Conservation (phyloP, 2,113 vertebrate species). For the Barbus barbus region DNA sequence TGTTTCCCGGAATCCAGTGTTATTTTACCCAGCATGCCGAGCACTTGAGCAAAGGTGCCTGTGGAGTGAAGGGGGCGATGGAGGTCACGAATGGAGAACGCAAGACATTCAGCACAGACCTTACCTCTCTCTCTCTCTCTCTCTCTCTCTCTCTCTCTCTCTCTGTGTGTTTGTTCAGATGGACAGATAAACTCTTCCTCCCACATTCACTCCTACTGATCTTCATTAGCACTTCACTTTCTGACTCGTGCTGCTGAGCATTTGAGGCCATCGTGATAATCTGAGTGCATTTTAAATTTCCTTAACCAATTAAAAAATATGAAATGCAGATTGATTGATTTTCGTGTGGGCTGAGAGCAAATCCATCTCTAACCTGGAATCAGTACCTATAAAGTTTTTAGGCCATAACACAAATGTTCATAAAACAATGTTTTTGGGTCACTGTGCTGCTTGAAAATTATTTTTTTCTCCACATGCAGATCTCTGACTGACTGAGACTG, state of each 20-base stretch:
- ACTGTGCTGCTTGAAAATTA: not conserved
- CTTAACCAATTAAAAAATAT: not conserved
- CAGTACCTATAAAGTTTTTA: not conserved
- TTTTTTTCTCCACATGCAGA: not conserved
- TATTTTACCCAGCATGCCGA: constrained; percentile 45
- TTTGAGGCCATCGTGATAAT: not conserved
- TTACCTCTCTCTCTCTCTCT: no score
- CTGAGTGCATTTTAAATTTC: not conserved
- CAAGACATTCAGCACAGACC: constrained; percentile 24
- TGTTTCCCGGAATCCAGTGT: constrained; percentile 44
- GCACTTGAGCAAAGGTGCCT: constrained; percentile 29
- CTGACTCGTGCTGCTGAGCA: not conserved
- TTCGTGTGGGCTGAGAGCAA: not conserved
- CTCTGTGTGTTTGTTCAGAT: constrained; percentile 46
- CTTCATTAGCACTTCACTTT: constrained; percentile 21
- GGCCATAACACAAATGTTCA: not conserved
- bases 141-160: not conserved
- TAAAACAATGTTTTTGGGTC: not conserved
- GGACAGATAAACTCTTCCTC: constrained; percentile 15
- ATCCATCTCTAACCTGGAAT: not conserved
- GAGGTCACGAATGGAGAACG: constrained; percentile 17
- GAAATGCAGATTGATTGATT: not conserved
- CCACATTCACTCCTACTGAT: not conserved
- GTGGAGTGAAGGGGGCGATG: constrained; percentile 20
- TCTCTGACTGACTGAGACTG: not conserved